These are phyloP conservation scores for Psococerastis gibbosa DNA, from an alignment of 2,888 invertebrate species.

Conservation along the genomic window DNA sequence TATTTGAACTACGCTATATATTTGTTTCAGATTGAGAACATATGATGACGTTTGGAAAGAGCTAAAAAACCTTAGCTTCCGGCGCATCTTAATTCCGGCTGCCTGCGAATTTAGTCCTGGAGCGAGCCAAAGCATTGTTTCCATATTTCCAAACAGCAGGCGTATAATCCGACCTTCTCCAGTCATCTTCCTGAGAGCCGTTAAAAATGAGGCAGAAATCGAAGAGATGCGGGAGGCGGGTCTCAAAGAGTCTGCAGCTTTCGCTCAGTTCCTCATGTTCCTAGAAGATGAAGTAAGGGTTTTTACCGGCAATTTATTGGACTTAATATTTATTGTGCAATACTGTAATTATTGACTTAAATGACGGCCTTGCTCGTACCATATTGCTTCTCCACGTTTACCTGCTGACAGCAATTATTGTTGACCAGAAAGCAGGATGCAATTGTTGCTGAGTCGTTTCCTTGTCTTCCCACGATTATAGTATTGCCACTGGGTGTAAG, in stretches of 20 bases:
- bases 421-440: too few species aligned
- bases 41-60: slow-evolving; percentile 49
- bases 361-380: too few species aligned
- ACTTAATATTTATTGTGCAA: too few species aligned
- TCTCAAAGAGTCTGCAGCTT: slow-evolving; percentile 70
- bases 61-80: slow-evolving; percentile 43
- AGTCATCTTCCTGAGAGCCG: slow-evolving; percentile 65
- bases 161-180: slow-evolving; percentile 39
- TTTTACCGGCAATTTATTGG: too few species aligned
- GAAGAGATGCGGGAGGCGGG: slow-evolving; percentile 71
- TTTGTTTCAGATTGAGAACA: too few species aligned
- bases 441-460: too few species aligned
- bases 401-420: too few species aligned
- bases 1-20: too few species aligned
- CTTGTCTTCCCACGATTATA: too few species aligned
- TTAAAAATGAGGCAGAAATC: slow-evolving; percentile 65
- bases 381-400: too few species aligned
- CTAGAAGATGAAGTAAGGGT: slow-evolving; percentile 50
- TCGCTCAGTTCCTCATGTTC: slow-evolving; percentile 68
- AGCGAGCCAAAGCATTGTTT: slow-evolving; percentile 41
- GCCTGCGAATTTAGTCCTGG: slow-evolving; percentile 50
- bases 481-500: too few species aligned
- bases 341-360: too few species aligned
- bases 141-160: slow-evolving; percentile 20
- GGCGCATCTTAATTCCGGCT: slow-evolving; percentile 45